Conservation (phyloP, 2,113 vertebrate genomes). For the Tricholaema leucomelas region DNA sequence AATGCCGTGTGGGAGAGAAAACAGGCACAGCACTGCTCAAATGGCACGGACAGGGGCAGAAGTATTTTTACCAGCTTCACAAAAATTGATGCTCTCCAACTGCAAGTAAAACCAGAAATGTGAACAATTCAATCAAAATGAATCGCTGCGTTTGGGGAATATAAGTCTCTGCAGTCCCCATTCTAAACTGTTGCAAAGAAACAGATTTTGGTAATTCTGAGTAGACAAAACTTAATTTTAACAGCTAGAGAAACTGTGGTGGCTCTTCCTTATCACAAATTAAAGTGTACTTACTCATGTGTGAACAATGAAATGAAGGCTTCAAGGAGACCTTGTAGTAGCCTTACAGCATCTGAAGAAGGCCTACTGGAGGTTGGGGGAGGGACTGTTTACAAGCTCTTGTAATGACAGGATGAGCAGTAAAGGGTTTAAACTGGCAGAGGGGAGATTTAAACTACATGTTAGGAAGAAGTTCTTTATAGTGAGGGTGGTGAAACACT, state of each 20-base stretch:
- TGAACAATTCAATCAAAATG: neutral
- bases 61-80: slow-evolving; percentile 31
- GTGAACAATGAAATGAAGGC: neutral
- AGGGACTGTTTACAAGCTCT: too few species aligned
- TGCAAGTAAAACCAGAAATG: slow-evolving; percentile 13
- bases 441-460: too few species aligned
- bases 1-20: neutral
- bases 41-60: neutral
- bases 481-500: too few species aligned
- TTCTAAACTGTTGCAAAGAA: neutral
- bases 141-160: neutral
- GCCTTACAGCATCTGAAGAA: too few species aligned
- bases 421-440: too few species aligned
- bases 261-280: neutral
- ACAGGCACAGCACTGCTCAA: neutral
- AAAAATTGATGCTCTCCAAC: neutral
- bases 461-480: too few species aligned
- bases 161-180: neutral
- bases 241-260: neutral
- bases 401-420: too few species aligned
- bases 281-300: neutral
- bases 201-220: neutral
- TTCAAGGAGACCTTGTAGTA: too few species aligned
- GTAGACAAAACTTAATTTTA: neutral
- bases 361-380: too few species aligned